A percentile compares a stretch with the other conserved stretches of the same genome.
Evolutionary conservation across 2,888 invertebrate genomes (phyloP).

Genomic region (Cabera pusaria): DNA sequence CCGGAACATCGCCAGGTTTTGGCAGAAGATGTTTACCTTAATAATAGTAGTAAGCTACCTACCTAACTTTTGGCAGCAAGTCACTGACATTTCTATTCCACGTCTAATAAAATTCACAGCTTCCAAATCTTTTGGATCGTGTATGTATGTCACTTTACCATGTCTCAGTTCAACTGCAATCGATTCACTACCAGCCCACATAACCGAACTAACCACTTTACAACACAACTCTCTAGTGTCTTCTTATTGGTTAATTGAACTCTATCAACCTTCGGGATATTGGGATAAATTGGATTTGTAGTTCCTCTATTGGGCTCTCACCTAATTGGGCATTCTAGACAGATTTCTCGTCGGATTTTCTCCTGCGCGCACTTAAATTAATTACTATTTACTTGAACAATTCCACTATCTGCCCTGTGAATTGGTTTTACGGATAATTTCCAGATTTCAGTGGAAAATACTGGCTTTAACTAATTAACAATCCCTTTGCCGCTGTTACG

Average conservation of each 20-base stretch:
- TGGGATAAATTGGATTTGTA: slow-evolving; percentile 43
- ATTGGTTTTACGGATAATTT: slow-evolving; percentile 24
- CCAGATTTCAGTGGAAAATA: slow-evolving; percentile 18
- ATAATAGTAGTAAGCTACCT: too few species aligned
- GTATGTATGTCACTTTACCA: too few species aligned
- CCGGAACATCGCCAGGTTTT: too few species aligned
- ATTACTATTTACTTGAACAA: slow-evolving; percentile 29
- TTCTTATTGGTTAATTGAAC: slow-evolving; percentile 46
- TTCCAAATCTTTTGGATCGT: slow-evolving; percentile 25
- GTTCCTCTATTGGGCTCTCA: slow-evolving; percentile 9
- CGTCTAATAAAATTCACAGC: slow-evolving; percentile 19
- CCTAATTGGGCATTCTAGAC: slow-evolving; percentile 37
- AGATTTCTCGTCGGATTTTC: slow-evolving; percentile 28
- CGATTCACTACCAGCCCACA: too few species aligned
- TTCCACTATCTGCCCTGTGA: slow-evolving; percentile 24
- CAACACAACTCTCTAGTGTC: slow-evolving; percentile 34
- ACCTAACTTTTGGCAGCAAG: too few species aligned
- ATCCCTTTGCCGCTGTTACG: too few species aligned
- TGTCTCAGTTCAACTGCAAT: too few species aligned
- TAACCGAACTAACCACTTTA: slow-evolving; percentile 31
- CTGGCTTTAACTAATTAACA: slow-evolving; percentile 12
- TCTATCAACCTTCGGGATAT: slow-evolving; percentile 37
- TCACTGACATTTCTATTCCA: too few species aligned
- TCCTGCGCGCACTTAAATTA: slow-evolving; percentile 30
- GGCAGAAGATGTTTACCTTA: too few species aligned